A percentile compares a stretch with the other conserved stretches of the same genome.
Conservation (phyloP, 2,888 invertebrate species). For the Parnassius glacialis region DNA sequence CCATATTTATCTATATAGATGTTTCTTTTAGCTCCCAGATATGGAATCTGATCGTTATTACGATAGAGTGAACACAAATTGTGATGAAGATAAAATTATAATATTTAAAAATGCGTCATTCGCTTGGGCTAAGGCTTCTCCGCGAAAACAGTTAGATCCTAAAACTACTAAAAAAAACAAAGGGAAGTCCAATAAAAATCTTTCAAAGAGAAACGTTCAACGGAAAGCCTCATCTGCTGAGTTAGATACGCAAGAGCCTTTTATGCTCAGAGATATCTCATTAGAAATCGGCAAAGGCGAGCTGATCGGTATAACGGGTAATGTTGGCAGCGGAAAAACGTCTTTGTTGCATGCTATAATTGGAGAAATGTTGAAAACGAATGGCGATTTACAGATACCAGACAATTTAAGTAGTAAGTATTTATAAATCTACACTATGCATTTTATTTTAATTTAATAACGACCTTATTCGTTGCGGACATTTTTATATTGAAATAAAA, state of each 20-base stretch:
- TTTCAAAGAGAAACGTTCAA: conserved; percentile 51
- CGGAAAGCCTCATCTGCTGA: conserved; percentile 57
- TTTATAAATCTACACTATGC: no score
- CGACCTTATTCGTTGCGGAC: no score
- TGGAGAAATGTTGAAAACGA: conserved; percentile 88
- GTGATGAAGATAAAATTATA: conserved; percentile 78
- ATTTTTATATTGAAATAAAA: no score
- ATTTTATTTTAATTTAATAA: no score
- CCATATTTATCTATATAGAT: neutral
- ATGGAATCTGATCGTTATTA: conserved; percentile 84
- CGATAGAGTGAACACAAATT: conserved; percentile 69
- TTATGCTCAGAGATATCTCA: conserved; percentile 55
- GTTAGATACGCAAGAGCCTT: conserved; percentile 46
- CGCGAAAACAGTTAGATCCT: conserved; percentile 38
- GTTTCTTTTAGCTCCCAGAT: conserved; percentile 79
- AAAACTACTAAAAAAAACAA: conserved; percentile 67
- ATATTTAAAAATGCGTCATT: conserved; percentile 83
- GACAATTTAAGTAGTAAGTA: conserved; percentile 83
- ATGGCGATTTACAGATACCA: conserved; percentile 85
- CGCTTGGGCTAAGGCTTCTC: conserved; percentile 75
- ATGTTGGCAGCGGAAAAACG: conserved; percentile 95
- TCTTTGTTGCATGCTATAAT: conserved; percentile 91
- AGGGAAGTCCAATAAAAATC: conserved; percentile 70
- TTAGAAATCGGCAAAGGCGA: conserved; percentile 83
- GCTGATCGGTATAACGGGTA: conserved; percentile 92